Percentiles rank a stretch among this genome's conserved stretches.
Conservation (phyloP, 2,797 vertebrate species). For the Rhynchonycteris naso region DNA sequence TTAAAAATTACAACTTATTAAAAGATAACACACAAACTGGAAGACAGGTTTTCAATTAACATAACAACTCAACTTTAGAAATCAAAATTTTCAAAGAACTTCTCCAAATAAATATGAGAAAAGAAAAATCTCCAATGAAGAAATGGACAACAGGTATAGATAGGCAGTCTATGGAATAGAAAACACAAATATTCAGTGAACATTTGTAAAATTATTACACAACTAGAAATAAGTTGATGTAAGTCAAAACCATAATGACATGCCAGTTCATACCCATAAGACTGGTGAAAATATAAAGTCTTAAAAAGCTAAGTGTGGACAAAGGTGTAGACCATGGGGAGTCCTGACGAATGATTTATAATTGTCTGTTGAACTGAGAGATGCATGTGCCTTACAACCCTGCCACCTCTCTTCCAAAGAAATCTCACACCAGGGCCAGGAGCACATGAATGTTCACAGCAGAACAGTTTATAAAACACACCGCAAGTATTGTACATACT, state of each 20-base stretch:
- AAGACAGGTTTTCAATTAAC: neutral
- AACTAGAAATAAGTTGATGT: no score
- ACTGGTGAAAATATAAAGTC: neutral
- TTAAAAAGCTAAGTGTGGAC: neutral
- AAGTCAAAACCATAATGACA: neutral
- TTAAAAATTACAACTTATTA: constrained; percentile 30
- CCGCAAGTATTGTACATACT: neutral
- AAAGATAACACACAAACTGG: neutral
- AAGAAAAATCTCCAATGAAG: neutral
- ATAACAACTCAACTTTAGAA: neutral
- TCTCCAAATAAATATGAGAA: neutral
- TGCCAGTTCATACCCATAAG: neutral
- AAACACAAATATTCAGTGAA: neutral
- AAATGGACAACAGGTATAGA: neutral
- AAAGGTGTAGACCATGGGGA: neutral
- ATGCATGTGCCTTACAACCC: neutral
- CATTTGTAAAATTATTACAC: neutral
- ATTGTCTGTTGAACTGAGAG: neutral
- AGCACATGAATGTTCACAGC: neutral
- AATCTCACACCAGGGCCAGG: neutral
- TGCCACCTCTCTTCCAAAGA: neutral
- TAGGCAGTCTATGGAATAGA: neutral
- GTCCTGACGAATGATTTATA: no score
- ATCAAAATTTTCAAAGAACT: neutral
- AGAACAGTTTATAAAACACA: neutral